Conservation (phyloP, 64 coral and sea anemone genomes). For the Exaiptasia diaphana region DNA sequence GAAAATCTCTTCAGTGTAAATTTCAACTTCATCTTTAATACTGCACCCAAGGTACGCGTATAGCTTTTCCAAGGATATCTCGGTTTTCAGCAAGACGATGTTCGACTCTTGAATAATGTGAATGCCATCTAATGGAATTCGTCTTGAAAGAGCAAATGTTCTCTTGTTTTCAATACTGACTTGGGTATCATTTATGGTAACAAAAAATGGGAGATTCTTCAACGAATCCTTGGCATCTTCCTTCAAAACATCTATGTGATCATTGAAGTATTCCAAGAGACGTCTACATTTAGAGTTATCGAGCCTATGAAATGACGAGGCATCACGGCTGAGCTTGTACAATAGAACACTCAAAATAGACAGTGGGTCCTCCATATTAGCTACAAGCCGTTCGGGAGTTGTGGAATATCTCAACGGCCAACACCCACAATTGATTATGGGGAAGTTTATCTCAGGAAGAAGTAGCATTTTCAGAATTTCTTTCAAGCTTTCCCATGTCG, state of each 20-base stretch:
- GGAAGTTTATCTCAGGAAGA: neutral
- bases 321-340: neutral
- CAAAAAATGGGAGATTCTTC: slow-evolving; percentile 3
- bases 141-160: neutral
- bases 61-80: neutral
- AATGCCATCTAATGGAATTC: slow-evolving; percentile 1
- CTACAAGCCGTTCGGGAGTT: neutral
- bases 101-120: neutral
- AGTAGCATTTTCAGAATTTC: neutral
- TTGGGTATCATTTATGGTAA: neutral
- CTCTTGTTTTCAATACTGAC: neutral
- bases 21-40: neutral
- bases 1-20: slow-evolving; percentile 1
- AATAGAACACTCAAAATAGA: neutral
- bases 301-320: neutral
- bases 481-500: neutral
- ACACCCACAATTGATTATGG: neutral
- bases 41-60: slow-evolving; percentile 2
- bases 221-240: neutral
- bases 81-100: neutral
- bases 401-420: neutral
- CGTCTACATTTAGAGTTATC: neutral
- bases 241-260: neutral
- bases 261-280: slow-evolving; percentile 27
- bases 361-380: neutral